These are phyloP conservation scores for Phocoena sinus DNA, from an alignment of 2,113 vertebrate species.

Conservation along the genomic window DNA sequence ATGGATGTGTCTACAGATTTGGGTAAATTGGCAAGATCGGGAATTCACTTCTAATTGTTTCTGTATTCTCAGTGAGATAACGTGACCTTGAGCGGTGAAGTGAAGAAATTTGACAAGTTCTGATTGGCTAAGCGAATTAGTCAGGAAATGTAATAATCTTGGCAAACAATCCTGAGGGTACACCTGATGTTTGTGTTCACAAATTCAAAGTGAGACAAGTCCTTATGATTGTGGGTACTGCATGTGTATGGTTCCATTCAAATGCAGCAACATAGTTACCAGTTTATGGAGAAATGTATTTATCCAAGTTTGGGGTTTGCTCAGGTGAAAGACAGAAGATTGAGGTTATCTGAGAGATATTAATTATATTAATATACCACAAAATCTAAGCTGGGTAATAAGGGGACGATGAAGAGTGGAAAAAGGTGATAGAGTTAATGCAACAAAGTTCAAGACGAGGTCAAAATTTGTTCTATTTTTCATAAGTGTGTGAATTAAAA, in stretches of 20 bases:
- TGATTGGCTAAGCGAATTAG: neutral
- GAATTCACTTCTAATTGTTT: neutral
- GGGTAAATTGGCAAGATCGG: neutral
- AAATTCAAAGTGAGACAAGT: neutral
- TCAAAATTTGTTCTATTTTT: neutral
- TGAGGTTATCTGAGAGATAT: neutral
- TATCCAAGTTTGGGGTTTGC: neutral
- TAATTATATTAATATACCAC: neutral
- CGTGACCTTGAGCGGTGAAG: neutral
- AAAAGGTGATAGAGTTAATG: neutral
- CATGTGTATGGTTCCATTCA: neutral
- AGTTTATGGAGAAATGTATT: neutral
- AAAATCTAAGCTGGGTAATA: neutral
- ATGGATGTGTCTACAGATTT: neutral
- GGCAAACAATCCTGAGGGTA: fast-evolving
- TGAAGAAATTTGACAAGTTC: neutral
- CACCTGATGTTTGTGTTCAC: neutral
- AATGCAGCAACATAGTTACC: fast-evolving
- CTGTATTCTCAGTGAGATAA: neutral
- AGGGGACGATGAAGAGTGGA: neutral
- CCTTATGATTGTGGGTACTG: neutral
- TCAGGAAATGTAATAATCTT: neutral
- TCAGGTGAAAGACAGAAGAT: neutral
- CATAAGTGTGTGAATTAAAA: neutral
- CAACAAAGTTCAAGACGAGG: neutral